Evolutionary conservation across 2,797 vertebrate genomes (phyloP).

Genomic region (Thripadectes ignobilis): DNA sequence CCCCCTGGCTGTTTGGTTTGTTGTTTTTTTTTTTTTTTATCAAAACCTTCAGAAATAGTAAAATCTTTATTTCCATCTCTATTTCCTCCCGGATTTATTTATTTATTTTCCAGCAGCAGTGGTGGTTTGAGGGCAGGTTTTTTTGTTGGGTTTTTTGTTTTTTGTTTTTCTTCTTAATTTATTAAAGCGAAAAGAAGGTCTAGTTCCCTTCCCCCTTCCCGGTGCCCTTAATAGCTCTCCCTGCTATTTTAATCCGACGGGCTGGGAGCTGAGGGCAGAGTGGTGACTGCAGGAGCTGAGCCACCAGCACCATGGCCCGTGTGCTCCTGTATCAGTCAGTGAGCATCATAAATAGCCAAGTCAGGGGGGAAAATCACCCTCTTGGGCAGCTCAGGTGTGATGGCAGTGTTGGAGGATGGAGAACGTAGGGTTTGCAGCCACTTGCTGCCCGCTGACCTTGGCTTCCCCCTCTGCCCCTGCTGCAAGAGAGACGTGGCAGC

Average conservation of each 20-base stretch:
- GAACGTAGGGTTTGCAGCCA: neutral
- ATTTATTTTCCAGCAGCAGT: neutral
- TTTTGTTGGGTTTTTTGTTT: rapidly evolving
- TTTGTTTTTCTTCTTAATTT: neutral
- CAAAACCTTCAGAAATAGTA: conserved; percentile 58
- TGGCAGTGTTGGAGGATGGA: neutral
- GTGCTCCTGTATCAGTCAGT: neutral
- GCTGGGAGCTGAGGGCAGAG: conserved; percentile 70
- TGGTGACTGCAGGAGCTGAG: conserved; percentile 60
- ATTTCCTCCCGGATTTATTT: conserved; percentile 20
- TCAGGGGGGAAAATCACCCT: neutral
- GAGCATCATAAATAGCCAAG: neutral
- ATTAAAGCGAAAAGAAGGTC: conserved; percentile 30
- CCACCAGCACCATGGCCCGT: neutral
- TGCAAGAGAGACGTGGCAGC: conserved; percentile 62
- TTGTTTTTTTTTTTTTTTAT: neutral
- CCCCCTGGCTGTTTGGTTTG: neutral
- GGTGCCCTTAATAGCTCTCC: conserved; percentile 70
- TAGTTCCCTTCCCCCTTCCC: conserved; percentile 72
- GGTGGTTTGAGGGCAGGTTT: neutral
- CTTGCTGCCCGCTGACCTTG: conserved; percentile 65
- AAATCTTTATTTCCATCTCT: conserved; percentile 68
- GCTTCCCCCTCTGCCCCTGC: neutral
- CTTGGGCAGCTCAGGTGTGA: neutral
- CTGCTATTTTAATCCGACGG: conserved; percentile 76